A percentile compares a stretch with the other conserved stretches of the same genome.
Conservation (phyloP, 2,797 vertebrate genomes). For the Sebastes miniatus region DNA sequence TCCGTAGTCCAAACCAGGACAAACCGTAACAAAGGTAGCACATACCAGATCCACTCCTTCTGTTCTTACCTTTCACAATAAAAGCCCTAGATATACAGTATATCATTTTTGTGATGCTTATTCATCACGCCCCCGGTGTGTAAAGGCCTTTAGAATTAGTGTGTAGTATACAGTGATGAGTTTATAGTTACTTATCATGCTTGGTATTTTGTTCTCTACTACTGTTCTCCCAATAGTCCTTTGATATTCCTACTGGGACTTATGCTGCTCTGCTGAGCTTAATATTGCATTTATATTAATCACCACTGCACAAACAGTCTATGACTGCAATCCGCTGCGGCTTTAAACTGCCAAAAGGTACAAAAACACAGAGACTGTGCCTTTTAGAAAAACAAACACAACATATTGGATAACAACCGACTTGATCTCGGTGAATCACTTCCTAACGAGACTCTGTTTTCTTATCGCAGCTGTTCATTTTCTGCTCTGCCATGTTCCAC, state of each 20-base stretch:
- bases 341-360: not conserved
- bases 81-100: too few relatives aligned
- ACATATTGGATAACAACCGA: not conserved
- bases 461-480: slow-evolving; percentile 33
- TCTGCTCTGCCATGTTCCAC: slow-evolving; percentile 7
- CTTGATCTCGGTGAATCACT: slow-evolving; percentile 11
- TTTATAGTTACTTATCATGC: not conserved
- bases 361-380: not conserved
- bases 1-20: too few relatives aligned
- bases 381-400: slow-evolving; percentile 2
- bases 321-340: not conserved
- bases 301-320: not conserved
- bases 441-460: not conserved
- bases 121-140: too few relatives aligned
- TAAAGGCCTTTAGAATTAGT: not conserved
- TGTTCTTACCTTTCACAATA: too few relatives aligned
- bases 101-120: too few relatives aligned
- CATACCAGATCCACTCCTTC: too few relatives aligned
- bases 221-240: not conserved
- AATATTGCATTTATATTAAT: not conserved
- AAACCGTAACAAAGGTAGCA: too few relatives aligned
- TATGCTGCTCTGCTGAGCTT: not conserved
- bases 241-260: not conserved
- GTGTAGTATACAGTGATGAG: not conserved
- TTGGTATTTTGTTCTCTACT: not conserved